Conservation (phyloP, 2,797 vertebrate species). For the Trichosurus vulpecula region DNA sequence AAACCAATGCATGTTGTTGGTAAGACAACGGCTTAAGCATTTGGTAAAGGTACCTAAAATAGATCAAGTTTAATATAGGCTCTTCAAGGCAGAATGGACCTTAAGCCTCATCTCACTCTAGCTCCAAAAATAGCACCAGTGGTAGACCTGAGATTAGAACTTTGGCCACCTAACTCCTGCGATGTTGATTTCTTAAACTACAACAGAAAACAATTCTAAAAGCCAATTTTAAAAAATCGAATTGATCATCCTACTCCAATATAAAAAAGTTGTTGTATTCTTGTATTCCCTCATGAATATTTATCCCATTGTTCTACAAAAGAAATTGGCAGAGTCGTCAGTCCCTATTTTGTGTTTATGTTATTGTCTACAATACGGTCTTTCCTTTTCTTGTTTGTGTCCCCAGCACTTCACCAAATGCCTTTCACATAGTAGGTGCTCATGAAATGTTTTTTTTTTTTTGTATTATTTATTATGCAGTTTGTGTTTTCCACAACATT, state of each 20-base stretch:
- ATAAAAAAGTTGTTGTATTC: neutral
- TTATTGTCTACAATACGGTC: neutral
- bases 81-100: neutral
- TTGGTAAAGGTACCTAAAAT: neutral
- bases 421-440: too few relatives aligned
- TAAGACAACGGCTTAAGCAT: neutral
- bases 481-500: neutral
- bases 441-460: neutral
- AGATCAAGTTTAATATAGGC: neutral
- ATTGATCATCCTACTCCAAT: neutral
- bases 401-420: neutral
- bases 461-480: neutral
- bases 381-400: neutral
- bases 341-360: neutral
- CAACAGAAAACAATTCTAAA: neutral
- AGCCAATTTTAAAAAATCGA: neutral
- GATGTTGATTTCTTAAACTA: neutral
- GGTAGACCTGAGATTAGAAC: neutral
- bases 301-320: neutral
- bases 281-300: neutral
- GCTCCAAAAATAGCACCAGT: neutral
- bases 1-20: neutral
- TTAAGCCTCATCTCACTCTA: neutral
- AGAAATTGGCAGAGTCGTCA: neutral
- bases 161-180: neutral